Base-by-base conservation (phyloP, 1,140 invertebrate species). In the Drosophila eugracilis region DNA sequence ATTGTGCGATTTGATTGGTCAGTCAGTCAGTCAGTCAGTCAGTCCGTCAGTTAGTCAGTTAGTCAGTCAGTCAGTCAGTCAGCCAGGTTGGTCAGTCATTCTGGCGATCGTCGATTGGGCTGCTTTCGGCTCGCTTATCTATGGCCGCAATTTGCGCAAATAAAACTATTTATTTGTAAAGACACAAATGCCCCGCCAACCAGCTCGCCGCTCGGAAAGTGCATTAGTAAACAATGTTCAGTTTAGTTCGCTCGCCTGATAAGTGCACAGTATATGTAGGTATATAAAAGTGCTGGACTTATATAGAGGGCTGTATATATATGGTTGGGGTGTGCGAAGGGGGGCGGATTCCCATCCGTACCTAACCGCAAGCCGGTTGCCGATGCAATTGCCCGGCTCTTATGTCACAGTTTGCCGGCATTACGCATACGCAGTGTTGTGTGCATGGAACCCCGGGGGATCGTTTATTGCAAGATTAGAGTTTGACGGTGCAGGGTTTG, bases 71-170 rank as follows among this genome's bases (percentile, higher is more conserved):
- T 55, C 57, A 39, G 10, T 62, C 37, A 34, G 47, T 45, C 41
- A 12, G 22, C 36, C 19, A 14, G 30, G 30, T 17, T 28, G 21
- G 30, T 52, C 63, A 52, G 63, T 34, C 59, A 42, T 19, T 50
- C 59, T n/a, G 59, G 36, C 58, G 58, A 62, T 62, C 53, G 63
- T 72, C 47, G 60, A 7, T 66, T 15, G 21, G 72, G 47, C 34
- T n/a, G n/a, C 30, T 60, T 7, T 44, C 32, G 47, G 50, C 52
- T 37, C 66, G 58, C 81, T 88, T 79, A 77, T 85, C 76, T 62
- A 50, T 57, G 81, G 63, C 80, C 73, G 67, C 81, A 80, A 85
- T 86, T 85, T 85, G 74, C 81, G 81, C 83, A 85, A 86, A 86
- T 86, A 79, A 81, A 86, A 88, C 81, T 85, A 86, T 80, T 80